Percentiles rank a stretch among this genome's conserved stretches.
Conservation (phyloP, 2,888 invertebrate genomes). For the Caenorhabditis uteleia region DNA sequence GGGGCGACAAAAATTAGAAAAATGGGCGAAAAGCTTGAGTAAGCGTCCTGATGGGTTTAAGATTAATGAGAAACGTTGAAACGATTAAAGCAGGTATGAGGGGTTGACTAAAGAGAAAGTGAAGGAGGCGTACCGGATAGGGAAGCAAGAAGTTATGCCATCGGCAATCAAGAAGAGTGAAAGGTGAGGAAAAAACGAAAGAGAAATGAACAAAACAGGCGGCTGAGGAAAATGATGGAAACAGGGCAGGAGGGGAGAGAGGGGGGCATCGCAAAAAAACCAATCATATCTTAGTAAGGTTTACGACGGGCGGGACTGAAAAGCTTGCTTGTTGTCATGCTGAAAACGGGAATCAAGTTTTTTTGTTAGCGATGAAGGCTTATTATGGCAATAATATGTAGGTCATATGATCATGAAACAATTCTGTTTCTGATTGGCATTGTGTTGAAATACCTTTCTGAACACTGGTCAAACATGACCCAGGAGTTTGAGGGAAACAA, state of each 20-base stretch:
- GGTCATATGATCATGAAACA: background rate
- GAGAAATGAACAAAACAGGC: constrained; percentile 35
- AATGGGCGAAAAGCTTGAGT: too few relatives aligned
- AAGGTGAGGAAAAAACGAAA: constrained; percentile 24
- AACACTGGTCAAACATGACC: too few relatives aligned
- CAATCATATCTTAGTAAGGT: constrained; percentile 17
- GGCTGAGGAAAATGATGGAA: background rate
- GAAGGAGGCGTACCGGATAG: constrained; percentile 3
- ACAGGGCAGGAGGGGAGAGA: background rate
- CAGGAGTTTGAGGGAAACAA: too few relatives aligned
- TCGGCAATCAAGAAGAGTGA: constrained; percentile 37
- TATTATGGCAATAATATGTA: background rate
- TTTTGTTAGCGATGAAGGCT: too few relatives aligned
- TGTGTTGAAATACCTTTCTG: too few relatives aligned
- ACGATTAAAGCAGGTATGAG: constrained; percentile 33
- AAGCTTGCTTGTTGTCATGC: background rate
- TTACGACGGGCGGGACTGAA: constrained; percentile 1
- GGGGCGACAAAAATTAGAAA: background rate
- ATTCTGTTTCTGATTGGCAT: too few relatives aligned
- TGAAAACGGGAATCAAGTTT: constrained; percentile 10
- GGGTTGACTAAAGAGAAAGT: constrained; percentile 16
- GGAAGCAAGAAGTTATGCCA: constrained; percentile 20
- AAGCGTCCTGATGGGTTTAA: constrained; percentile 35
- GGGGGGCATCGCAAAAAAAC: background rate
- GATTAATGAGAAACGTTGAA: constrained; percentile 42